Evolutionary conservation across 1,140 invertebrate genomes (phyloP).

Genomic region (Neotoxoptera formosana): DNA sequence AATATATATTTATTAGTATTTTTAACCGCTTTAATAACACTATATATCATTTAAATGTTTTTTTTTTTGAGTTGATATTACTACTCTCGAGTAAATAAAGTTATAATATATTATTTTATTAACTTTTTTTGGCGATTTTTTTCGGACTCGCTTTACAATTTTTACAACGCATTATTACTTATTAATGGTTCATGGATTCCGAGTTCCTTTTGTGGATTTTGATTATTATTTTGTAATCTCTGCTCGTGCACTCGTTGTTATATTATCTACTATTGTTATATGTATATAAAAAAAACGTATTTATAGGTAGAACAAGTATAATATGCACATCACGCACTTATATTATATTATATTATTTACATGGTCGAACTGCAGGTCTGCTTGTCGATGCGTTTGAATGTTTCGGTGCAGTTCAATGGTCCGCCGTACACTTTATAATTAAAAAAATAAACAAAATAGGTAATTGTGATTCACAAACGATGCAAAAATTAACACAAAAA

Average conservation of each 20-base stretch:
- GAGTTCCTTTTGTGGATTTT: not conserved
- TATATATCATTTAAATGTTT: not conserved
- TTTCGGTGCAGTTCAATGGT: not conserved
- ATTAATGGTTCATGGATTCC: not conserved
- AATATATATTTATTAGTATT: not conserved
- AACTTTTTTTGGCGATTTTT: not conserved
- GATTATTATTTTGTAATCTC: not conserved
- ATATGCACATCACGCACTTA: not conserved
- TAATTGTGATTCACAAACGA: not conserved
- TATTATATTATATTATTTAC: not conserved
- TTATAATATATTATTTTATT: slow-evolving; percentile 3
- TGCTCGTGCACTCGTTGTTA: not conserved
- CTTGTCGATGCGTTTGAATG: not conserved
- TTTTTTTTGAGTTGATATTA: not conserved
- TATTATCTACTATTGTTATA: not conserved
- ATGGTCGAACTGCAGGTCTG: not conserved
- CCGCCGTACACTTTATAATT: not conserved
- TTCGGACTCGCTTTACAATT: not conserved
- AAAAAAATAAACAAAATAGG: not conserved
- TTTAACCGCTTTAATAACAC: not conserved
- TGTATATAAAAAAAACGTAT: not conserved
- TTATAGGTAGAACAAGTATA: not conserved
- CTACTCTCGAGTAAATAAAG: not conserved
- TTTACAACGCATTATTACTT: not conserved
- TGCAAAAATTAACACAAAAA: not conserved